A percentile compares a stretch with the other conserved stretches of the same genome.
These are phyloP conservation scores for Microchirus variegatus DNA, from an alignment of 2,797 vertebrate genomes.

Conservation along the genomic window DNA sequence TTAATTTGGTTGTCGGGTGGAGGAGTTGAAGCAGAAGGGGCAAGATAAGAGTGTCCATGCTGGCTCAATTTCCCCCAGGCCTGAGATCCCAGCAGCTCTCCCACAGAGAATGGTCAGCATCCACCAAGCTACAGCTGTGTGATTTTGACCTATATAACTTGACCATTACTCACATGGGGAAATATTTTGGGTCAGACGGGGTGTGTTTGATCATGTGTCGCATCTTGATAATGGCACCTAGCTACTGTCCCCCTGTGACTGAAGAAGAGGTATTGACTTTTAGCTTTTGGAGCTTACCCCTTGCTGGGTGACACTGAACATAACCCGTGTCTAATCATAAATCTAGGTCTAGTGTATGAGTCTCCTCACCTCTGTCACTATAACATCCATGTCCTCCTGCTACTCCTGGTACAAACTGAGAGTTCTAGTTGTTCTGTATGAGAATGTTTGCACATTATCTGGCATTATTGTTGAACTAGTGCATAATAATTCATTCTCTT, in stretches of 20 bases:
- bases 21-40: conserved; percentile 76
- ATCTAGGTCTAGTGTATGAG: conserved; percentile 54
- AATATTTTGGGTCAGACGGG: conserved; percentile 57
- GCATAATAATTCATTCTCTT: too few relatives aligned
- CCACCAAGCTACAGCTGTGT: conserved; percentile 59
- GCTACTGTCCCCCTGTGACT: conserved; percentile 48
- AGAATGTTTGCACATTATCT: too few relatives aligned
- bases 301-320: conserved; percentile 45
- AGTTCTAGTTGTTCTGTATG: too few relatives aligned
- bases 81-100: conserved; percentile 58
- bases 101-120: conserved; percentile 68
- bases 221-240: conserved; percentile 50
- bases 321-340: conserved; percentile 47
- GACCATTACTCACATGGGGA: conserved; percentile 50
- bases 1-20: conserved; percentile 78
- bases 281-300: conserved; percentile 54
- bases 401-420: background rate
- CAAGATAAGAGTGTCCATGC: conserved; percentile 81
- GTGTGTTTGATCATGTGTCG: conserved; percentile 55
- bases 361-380: conserved; percentile 17
- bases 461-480: too few relatives aligned
- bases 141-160: conserved; percentile 74
- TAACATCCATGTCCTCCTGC: conserved; percentile 4
- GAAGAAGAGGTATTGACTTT: conserved; percentile 66
- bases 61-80: conserved; percentile 80